Conservation (phyloP, 2,113 vertebrate genomes). For the Mustela nigripes region DNA sequence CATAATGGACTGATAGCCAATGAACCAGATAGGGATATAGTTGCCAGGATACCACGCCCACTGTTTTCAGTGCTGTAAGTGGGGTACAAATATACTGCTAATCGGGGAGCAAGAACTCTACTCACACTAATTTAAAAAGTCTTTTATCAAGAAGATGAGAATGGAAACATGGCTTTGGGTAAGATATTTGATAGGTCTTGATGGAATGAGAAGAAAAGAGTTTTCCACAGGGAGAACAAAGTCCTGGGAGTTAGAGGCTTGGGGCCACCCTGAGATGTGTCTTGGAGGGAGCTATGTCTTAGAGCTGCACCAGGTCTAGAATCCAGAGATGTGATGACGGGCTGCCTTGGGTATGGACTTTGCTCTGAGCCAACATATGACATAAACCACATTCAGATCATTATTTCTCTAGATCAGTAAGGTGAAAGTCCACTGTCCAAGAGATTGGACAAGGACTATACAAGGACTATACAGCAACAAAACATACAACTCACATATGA, state of each 20-base stretch:
- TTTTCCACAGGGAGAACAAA: neutral
- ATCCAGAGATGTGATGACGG: neutral
- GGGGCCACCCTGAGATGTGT: neutral
- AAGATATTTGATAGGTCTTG: neutral
- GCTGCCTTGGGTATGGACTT: neutral
- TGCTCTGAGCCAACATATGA: neutral
- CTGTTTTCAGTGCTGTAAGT: neutral
- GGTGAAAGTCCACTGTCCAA: neutral
- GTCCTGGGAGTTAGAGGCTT: neutral
- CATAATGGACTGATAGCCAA: neutral
- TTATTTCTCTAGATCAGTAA: neutral
- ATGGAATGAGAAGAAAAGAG: neutral
- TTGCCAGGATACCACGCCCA: neutral
- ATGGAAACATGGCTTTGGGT: neutral
- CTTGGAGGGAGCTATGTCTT: neutral
- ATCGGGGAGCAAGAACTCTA: neutral
- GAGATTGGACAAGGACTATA: neutral
- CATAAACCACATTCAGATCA: neutral
- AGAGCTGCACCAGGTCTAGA: neutral
- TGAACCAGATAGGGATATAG: neutral
- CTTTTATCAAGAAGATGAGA: neutral
- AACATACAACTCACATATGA: neutral
- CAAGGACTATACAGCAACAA: neutral
- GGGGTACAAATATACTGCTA: neutral
- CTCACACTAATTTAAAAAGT: neutral